Base-by-base conservation (phyloP, 1,140 invertebrate species). In the Lerema accius region DNA sequence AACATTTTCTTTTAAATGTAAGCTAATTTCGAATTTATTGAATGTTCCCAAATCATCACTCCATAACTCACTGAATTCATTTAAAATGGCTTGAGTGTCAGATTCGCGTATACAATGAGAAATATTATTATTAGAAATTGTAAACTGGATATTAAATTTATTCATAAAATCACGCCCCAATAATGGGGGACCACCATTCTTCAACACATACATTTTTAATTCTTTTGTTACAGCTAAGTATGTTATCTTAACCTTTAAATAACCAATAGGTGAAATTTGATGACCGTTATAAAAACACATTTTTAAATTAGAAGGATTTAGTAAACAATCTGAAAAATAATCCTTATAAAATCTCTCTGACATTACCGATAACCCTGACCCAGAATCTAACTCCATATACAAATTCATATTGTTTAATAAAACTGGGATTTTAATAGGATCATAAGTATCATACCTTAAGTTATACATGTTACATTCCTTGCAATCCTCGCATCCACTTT, bases 161-260 rank as follows among this genome's bases (percentile, higher is more conserved):
- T 28, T 39, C 59, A 80, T 75, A 45, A 76, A 74, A 69, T 79
- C 72, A 10, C 77, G 48, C 0, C 74, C 76, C 16, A 76, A 35
- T n/a, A 80, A 49, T 0, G 77, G 67, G 0, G 72, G 68, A 0
- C 65, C 65, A 0, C 51, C 51, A 26, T 56, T 50, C 17, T 67
- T 7, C 15, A 63, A 13, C 13, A 62, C 50, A 17, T 56, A 58
- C 9, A 67, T 42, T 26, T n/a, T 43, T n/a, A 67, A 10, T 9
- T 9, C 19, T 11, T 67, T 17, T 14, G 15, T 42, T 7, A 19
- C 6, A 32, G 32, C 19, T 9, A 26, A 19, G 26, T 65, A 58
- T 42, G 35, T 49, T 16, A 50, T 35, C 7, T n/a, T 65, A 11
- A 50, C 35, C 2, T 42, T 49, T 14, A 67, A 48, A 43, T 49